Evolutionary conservation across 2,113 vertebrate genomes (phyloP).

Genomic region (Salvator merianae): DNA sequence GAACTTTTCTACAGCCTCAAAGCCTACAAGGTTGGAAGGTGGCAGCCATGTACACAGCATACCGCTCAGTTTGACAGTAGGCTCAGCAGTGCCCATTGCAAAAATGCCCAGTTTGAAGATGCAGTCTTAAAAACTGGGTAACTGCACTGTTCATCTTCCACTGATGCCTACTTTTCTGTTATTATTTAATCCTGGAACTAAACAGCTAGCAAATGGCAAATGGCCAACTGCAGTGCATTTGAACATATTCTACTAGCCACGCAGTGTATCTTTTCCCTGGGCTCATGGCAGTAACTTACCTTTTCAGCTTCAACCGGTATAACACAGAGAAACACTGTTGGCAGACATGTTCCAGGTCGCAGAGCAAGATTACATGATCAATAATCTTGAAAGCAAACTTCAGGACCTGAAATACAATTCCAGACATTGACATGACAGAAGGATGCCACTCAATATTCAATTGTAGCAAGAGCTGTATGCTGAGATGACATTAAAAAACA

Average conservation of each 20-base stretch:
- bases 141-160: background rate
- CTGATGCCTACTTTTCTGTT: background rate
- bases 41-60: too few species aligned
- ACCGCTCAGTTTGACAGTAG: too few species aligned
- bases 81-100: too few species aligned
- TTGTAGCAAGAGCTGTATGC: background rate
- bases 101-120: too few species aligned
- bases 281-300: conserved; percentile 37
- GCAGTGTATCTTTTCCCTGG: background rate
- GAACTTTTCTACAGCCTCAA: too few species aligned
- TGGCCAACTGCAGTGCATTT: conserved; percentile 11
- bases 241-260: conserved; percentile 20
- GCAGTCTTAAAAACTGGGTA: background rate
- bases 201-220: conserved; percentile 24
- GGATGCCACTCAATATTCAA: background rate
- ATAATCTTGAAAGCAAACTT: conserved; percentile 54
- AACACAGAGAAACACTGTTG: conserved; percentile 10
- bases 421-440: background rate
- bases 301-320: conserved; percentile 10
- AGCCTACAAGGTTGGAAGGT: too few species aligned
- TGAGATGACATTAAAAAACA: fast-evolving
- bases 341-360: conserved; percentile 59
- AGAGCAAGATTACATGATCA: conserved; percentile 58
- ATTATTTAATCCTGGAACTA: conserved; percentile 13
- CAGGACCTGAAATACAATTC: conserved; percentile 47